Conservation (phyloP, 2,113 vertebrate genomes). For the Cacatua alba region DNA sequence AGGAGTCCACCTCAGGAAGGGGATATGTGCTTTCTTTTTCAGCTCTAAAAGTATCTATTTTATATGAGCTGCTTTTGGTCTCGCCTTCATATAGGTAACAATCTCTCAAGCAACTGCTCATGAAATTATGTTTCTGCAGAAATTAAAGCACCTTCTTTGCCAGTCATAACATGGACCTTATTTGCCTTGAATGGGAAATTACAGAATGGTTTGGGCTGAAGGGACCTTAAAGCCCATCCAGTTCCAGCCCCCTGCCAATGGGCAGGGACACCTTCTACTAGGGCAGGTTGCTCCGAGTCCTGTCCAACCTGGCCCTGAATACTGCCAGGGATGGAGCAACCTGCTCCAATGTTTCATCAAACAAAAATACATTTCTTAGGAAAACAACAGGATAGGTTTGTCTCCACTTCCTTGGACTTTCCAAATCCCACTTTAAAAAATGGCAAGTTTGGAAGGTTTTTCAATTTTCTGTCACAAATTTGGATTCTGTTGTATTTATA, state of each 20-base stretch:
- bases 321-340: neutral
- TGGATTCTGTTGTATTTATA: neutral
- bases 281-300: neutral
- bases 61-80: neutral
- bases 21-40: neutral
- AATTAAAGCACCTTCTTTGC: neutral
- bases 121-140: neutral
- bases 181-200: neutral
- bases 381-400: neutral
- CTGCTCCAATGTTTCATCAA: neutral
- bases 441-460: neutral
- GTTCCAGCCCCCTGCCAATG: too few relatives aligned
- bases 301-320: neutral
- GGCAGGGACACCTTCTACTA: neutral
- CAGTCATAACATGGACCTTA: neutral
- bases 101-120: neutral
- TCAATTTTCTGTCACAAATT: neutral
- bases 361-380: neutral
- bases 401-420: neutral
- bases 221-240: neutral
- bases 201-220: neutral
- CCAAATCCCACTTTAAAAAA: neutral
- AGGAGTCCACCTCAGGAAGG: neutral
- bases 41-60: neutral
- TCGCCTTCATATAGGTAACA: neutral